Conservation (phyloP, 1,140 invertebrate genomes). For the Achroia grisella region DNA sequence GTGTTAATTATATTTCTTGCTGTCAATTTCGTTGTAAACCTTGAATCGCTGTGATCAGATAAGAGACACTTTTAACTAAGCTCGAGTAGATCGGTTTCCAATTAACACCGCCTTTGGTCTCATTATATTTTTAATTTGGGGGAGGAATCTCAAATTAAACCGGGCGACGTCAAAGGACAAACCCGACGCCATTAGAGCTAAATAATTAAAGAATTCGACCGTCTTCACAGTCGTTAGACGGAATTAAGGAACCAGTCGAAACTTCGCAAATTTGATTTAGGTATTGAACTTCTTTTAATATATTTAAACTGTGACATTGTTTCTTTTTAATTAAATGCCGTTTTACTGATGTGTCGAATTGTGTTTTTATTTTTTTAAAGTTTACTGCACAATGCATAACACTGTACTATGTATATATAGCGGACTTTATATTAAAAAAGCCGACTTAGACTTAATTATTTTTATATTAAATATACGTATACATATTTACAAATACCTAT, state of each 20-base stretch:
- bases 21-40: not conserved
- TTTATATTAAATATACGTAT: no score
- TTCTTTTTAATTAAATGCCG: conserved; percentile 5
- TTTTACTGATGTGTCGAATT: not conserved
- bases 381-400: no score
- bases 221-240: conserved; percentile 63
- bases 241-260: conserved; percentile 57
- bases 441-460: no score
- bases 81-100: conserved; percentile 64
- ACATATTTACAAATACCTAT: no score
- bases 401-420: no score
- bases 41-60: not conserved
- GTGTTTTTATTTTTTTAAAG: not conserved
- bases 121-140: conserved; percentile 74
- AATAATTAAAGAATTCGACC: conserved; percentile 72
- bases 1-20: not conserved
- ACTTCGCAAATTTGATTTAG: conserved; percentile 58
- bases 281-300: conserved; percentile 24
- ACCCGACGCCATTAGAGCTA: conserved; percentile 62
- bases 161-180: conserved; percentile 67
- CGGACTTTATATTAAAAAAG: no score
- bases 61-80: conserved; percentile 34
- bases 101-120: conserved; percentile 66
- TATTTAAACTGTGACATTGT: conserved; percentile 4
- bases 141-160: conserved; percentile 69